Conservation (phyloP, 2,797 vertebrate species). For the Myiothlypis coronata region DNA sequence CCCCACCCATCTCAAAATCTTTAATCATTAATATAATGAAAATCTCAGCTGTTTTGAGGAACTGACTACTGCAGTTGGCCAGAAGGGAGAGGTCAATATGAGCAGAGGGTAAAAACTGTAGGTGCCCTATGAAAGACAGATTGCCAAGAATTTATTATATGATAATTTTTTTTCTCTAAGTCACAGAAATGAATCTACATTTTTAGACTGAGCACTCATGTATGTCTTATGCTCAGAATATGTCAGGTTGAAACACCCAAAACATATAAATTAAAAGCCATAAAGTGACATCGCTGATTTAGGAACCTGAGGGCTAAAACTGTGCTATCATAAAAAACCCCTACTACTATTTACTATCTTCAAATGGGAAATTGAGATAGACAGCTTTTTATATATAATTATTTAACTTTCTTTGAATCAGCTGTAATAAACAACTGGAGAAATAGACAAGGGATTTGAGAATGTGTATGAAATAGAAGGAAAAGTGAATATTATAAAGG, state of each 20-base stretch:
- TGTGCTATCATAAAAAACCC: not conserved
- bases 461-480: not conserved
- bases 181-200: constrained; percentile 39
- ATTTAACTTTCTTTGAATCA: not conserved
- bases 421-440: not conserved
- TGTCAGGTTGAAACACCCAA: constrained; percentile 33
- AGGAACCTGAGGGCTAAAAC: constrained; percentile 29
- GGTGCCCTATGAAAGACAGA: constrained; percentile 56
- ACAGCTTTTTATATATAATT: not conserved
- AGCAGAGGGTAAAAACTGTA: constrained; percentile 47
- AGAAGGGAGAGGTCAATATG: not conserved
- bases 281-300: constrained; percentile 31
- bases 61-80: not conserved
- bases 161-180: constrained; percentile 58
- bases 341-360: not conserved
- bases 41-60: not conserved
- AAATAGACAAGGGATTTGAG: not conserved
- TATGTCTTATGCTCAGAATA: constrained; percentile 40
- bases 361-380: not conserved
- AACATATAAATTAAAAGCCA: constrained; percentile 42
- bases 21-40: constrained; percentile 8
- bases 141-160: constrained; percentile 62
- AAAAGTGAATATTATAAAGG: not conserved
- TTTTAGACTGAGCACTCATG: constrained; percentile 44
- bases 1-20: not conserved